Evolutionary conservation across 2,797 vertebrate genomes (phyloP).

Genomic region (Eptatretus atami): DNA sequence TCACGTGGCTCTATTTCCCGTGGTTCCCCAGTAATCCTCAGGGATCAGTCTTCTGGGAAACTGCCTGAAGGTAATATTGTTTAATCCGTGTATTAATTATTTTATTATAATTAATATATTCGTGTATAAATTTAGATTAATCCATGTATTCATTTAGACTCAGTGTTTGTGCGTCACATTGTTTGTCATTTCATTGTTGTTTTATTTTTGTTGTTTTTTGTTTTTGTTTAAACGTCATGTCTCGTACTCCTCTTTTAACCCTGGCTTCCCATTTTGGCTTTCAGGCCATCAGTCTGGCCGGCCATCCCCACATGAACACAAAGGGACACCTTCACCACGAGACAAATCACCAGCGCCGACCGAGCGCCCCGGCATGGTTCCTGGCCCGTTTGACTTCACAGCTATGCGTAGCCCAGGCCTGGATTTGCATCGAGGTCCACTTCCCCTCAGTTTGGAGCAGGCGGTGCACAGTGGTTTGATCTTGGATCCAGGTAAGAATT

Average conservation of each 20-base stretch:
- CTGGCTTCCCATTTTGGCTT: too few species aligned
- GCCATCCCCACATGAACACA: constrained; percentile 48
- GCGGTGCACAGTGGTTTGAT: background rate
- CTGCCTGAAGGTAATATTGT: background rate
- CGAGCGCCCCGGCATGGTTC: constrained; percentile 33
- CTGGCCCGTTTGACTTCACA: constrained; percentile 41
- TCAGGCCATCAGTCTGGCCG: constrained; percentile 19
- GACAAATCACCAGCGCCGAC: constrained; percentile 3
- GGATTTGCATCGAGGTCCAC: background rate
- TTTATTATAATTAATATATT: too few species aligned
- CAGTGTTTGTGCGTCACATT: too few species aligned
- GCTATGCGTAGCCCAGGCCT: background rate
- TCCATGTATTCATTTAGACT: too few species aligned
- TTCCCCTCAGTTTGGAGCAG: background rate
- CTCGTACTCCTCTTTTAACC: too few species aligned
- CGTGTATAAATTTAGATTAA: too few species aligned
- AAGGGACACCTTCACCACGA: constrained; percentile 50
- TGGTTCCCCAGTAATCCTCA: constrained; percentile 56
- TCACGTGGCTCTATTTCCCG: constrained; percentile 32
- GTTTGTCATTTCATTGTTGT: background rate
- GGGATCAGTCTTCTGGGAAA: constrained; percentile 1
- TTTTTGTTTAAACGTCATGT: too few species aligned
- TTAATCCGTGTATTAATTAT: too few species aligned
- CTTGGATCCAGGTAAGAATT: constrained; percentile 1
- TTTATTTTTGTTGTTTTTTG: too few species aligned